Base-by-base conservation (phyloP, 2,113 vertebrate species). In the Erpornis zantholeuca region DNA sequence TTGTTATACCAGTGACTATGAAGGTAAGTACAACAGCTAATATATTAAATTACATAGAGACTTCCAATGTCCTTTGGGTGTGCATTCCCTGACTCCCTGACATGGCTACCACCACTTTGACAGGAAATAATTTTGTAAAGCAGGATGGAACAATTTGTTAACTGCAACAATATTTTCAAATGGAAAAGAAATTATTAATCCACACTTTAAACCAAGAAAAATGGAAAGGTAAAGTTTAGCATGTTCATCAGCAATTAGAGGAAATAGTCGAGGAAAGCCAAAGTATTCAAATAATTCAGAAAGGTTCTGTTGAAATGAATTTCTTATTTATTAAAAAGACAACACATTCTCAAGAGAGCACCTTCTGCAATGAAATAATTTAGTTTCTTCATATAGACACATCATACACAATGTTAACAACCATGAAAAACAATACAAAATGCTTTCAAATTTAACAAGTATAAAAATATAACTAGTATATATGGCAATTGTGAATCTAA, bases 381-480 rank as follows among this genome's bases (percentile, higher is more conserved):
- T 98, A 97, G 95, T 95, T 97, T 96, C 94, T 97, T 98, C 92
- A 96, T 97, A 97, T 90, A 98, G 97, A 97, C 96, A 98, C 97
- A 92, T 97, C 97, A 96, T 98, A 97, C 97, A 98, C 97, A 97
- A 97, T 97, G 97, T 98, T 98, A 98, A 97, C 98, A 98, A 97
- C 97, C 97, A 98, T 98, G 98, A 98, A 98, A 98, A 98, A 97
- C 97, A 97, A 98, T 98, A 98, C 98, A 98, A 98, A 98, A 98
- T 96, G 96, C 95, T 97, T 98, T 98, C 93, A 83, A 96, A 95
- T 98, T 98, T 97, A 97, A 98, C 97, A 98, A 98, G 98, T 99
- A 99, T 94, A 99, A 99, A 99, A 99, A 99, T 99, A 99, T 98
- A 99, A 98, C 98, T 97, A 98, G 98, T 97, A 98, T 98, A 97